A percentile compares a stretch with the other conserved stretches of the same genome.
Conservation (phyloP, 92 coral and sea anemone species). For the Epizoanthus illoricatus region DNA sequence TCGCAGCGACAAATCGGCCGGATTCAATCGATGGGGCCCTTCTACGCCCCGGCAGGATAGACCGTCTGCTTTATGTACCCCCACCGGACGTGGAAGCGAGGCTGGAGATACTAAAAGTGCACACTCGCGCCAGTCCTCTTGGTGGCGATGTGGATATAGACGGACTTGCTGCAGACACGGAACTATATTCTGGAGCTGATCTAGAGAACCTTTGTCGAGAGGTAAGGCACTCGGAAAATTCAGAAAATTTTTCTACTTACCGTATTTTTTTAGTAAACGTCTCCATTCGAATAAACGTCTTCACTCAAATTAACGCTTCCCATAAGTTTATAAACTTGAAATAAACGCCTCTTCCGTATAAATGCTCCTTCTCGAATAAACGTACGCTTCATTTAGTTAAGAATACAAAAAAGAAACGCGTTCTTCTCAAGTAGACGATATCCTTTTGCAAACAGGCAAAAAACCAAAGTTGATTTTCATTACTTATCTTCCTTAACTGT, state of each 20-base stretch:
- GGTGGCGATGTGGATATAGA: conserved; percentile 75
- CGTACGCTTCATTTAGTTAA: no score
- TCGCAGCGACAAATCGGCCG: conserved; percentile 96
- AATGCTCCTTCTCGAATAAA: no score
- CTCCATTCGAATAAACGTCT: no score
- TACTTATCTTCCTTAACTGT: no score
- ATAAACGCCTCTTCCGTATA: no score
- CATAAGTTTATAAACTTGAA: no score
- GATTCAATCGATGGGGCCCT: conserved; percentile 91
- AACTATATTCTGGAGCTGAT: conserved; percentile 93
- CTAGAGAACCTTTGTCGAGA: conserved; percentile 92
- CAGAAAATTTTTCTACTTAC: background rate
- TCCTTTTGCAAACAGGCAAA: no score
- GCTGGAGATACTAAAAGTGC: conserved; percentile 84
- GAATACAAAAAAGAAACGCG: no score
- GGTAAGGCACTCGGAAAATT: conserved; percentile 51
- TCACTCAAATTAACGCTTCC: no score
- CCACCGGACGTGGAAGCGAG: conserved; percentile 90
- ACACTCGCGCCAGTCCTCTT: conserved; percentile 73
- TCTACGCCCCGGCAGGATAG: conserved; percentile 92
- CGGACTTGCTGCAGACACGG: conserved; percentile 71
- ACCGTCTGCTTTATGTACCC: conserved; percentile 93
- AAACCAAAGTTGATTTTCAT: no score
- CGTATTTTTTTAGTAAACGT: no score
- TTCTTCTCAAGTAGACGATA: no score